Evolutionary conservation across 1,140 invertebrate genomes (phyloP), one percentile per base, ranked within the genome.

Genomic region (Archegozetes longisetosus): DNA sequence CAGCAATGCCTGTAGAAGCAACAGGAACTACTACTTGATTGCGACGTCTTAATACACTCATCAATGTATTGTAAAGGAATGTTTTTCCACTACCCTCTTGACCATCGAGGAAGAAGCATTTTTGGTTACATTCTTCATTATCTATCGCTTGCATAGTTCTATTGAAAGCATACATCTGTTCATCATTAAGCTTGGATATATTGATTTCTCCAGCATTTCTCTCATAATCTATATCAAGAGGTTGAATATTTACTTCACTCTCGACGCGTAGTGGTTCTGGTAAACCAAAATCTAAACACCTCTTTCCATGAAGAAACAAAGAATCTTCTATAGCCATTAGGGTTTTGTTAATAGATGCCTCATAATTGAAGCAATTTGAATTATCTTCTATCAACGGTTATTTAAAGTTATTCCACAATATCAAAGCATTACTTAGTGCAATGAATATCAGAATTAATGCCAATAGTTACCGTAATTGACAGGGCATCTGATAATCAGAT

Each of bases 1-100:
- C 74, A 24, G 77, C 76, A 53, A 80, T 78, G 56, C 75, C 76
- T 27, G 76, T 78, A 50, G 72, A 76, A 55, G 76, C 76, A 46
- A 76, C 64, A 3, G 73, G 72, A 12, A 77, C 49, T 28, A 72
- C 70, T 59, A 72, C 70, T 22, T 68, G 55, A 26, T 64, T 59
- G 24, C 64, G 6, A 48, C 61, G 55, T 62, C 67, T 53, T 6
- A 63, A 57, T 3, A 53, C 50, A 23, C 56, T 58, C 27, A 67
- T 59, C 23, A 65, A 57, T 14, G 60, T 51, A 55, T 64, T 67
- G 17, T 66, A 68, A 12, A 72, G 64, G 12, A 69, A 73, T 46
- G 64, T 70, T 52, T 73, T 71, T 40, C 68, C 70, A 6, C 57
- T 73, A 13, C 70, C 70, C 2, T 60, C 60, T 3, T 61, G 55